Percentiles rank a stretch among this genome's conserved stretches.
Evolutionary conservation across 2,113 vertebrate genomes (phyloP).

Genomic region (Gavialis gangeticus): DNA sequence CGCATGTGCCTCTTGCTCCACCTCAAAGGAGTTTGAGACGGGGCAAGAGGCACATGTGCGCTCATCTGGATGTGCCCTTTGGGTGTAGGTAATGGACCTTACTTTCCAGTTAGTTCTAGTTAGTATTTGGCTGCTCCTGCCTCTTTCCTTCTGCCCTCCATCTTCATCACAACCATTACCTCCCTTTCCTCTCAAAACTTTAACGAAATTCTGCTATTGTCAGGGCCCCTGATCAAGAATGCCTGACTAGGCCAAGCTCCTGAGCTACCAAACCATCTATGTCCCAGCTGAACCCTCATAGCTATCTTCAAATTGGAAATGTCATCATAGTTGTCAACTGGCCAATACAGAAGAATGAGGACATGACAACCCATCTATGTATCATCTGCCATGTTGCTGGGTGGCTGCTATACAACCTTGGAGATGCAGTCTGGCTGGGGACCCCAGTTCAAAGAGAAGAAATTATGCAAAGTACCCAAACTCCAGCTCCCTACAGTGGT

Average conservation of each 20-base stretch:
- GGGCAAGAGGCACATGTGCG: not conserved
- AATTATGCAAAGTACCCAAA: not conserved
- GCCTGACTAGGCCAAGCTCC: no score
- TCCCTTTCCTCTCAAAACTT: fast-evolving
- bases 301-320: no score
- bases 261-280: no score
- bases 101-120: not conserved
- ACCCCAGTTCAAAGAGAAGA: not conserved
- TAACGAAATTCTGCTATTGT: no score
- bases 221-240: no score
- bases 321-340: no score
- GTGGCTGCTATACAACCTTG: not conserved
- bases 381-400: not conserved
- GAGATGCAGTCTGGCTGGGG: not conserved
- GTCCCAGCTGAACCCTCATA: no score
- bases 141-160: not conserved
- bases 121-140: not conserved
- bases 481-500: not conserved
- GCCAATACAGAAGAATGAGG: no score
- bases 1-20: no score
- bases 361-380: no score
- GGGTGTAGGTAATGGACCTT: not conserved
- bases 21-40: no score
- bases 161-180: not conserved
- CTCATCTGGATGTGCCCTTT: not conserved